These are phyloP conservation scores for Crotophaga sulcirostris DNA, from an alignment of 2,113 vertebrate species.

Conservation along the genomic window DNA sequence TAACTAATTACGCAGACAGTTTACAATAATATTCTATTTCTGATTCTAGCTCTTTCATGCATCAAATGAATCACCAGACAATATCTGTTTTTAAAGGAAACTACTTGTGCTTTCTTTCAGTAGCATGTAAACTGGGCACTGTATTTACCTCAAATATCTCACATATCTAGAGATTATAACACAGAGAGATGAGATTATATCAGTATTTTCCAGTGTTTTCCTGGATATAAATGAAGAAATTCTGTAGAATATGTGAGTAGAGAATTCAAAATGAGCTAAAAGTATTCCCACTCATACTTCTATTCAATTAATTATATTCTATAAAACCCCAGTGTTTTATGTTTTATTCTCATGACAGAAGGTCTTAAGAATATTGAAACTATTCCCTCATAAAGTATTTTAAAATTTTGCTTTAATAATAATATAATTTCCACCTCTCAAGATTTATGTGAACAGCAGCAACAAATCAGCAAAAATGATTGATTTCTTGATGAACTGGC, in stretches of 20 bases:
- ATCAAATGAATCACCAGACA: neutral
- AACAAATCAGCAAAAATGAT: neutral
- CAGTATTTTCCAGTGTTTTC: neutral
- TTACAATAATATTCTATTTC: neutral
- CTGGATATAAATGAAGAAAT: neutral
- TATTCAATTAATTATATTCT: neutral
- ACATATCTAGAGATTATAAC: neutral
- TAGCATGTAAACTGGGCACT: neutral
- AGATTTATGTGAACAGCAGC: neutral
- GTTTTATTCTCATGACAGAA: neutral
- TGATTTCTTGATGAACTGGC: neutral
- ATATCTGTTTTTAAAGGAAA: neutral
- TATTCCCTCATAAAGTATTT: neutral
- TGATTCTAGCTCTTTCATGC: neutral
- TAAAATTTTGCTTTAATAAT: neutral
- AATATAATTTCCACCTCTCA: neutral
- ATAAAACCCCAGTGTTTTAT: accelerated
- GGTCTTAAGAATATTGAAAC: neutral
- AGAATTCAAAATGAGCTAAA: neutral
- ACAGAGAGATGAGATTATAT: neutral
- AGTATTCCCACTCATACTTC: neutral
- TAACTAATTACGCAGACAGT: neutral
- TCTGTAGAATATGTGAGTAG: neutral
- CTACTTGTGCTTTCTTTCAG: neutral
- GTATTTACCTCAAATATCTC: neutral